A percentile compares a stretch with the other conserved stretches of the same genome.
Evolutionary conservation across 2,888 invertebrate genomes (phyloP).

Genomic region (Sarcophaga subvicina): DNA sequence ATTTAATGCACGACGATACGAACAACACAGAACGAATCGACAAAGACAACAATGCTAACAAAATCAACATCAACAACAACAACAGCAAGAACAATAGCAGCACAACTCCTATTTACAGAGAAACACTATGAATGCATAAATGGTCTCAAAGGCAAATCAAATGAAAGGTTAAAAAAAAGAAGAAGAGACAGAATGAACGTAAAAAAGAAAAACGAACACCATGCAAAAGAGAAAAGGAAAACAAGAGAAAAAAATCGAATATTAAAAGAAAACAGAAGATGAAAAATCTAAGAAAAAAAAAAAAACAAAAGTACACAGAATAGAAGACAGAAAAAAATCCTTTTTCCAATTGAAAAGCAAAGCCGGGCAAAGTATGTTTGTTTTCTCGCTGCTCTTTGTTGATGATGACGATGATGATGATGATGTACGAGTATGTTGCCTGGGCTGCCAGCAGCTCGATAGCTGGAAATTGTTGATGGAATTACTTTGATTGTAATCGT

Average conservation of each 20-base stretch:
- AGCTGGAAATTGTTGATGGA: background rate
- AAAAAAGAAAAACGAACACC: background rate
- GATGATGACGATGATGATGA: conserved; percentile 32
- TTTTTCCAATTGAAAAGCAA: conserved; percentile 55
- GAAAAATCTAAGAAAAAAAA: conserved; percentile 2
- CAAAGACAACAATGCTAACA: background rate
- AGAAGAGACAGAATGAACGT: conserved; percentile 26
- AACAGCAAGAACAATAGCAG: background rate
- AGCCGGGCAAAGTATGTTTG: conserved; percentile 41
- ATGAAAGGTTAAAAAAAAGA: conserved; percentile 27
- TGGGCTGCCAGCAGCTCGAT: background rate
- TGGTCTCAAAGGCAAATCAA: conserved; percentile 13
- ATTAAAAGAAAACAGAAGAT: conserved; percentile 22
- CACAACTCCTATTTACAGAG: conserved; percentile 55
- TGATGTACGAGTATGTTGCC: conserved; percentile 20
- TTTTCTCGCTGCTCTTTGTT: conserved; percentile 29
- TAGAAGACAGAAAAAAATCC: conserved; percentile 37
- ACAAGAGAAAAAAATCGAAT: conserved; percentile 9
- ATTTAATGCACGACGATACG: conserved; percentile 26
- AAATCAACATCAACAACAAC: conserved; percentile 8
- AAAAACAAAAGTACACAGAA: background rate
- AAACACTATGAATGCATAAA: conserved; percentile 49
- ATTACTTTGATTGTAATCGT: background rate
- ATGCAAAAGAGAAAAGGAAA: conserved; percentile 6
- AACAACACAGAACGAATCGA: background rate